phyloP scores from a whole-genome alignment of 2,113 vertebrate genomes.

The Herpetotheres cachinnans region DNA sequence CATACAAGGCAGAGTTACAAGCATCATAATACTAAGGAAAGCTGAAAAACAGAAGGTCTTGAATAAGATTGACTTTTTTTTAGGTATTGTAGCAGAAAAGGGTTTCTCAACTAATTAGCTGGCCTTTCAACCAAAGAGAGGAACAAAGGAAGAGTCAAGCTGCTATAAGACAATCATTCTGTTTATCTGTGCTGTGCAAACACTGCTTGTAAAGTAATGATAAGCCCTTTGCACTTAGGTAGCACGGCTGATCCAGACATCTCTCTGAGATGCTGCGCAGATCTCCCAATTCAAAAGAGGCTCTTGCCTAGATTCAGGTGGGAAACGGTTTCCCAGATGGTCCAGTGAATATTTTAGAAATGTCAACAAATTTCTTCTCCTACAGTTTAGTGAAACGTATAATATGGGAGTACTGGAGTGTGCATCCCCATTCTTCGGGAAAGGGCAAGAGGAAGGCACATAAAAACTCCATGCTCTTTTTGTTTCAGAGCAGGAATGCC shows the following conservation, averaged over 20 bases:
- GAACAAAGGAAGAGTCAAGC: background rate
- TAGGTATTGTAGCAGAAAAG: background rate
- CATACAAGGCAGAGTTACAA: background rate
- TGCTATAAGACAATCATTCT: background rate
- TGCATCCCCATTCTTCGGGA: background rate
- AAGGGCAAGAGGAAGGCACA: background rate
- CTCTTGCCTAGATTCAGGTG: background rate
- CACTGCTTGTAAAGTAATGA: background rate
- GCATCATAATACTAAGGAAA: background rate
- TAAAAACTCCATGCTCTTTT: background rate
- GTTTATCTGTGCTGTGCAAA: slow-evolving; percentile 1
- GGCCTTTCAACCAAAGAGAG: background rate
- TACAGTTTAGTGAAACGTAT: background rate
- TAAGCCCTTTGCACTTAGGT: background rate
- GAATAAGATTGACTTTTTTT: background rate
- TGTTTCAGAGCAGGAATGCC: background rate
- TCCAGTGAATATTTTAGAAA: background rate
- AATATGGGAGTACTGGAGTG: background rate
- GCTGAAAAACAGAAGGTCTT: background rate
- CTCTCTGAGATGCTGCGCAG: background rate
- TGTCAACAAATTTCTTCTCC: background rate
- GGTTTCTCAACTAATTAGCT: background rate
- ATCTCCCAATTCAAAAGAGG: background rate
- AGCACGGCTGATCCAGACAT: background rate
- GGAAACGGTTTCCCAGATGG: background rate